Evolutionary conservation across 2,113 vertebrate genomes (phyloP).

Genomic region (Oenanthe oenanthe): DNA sequence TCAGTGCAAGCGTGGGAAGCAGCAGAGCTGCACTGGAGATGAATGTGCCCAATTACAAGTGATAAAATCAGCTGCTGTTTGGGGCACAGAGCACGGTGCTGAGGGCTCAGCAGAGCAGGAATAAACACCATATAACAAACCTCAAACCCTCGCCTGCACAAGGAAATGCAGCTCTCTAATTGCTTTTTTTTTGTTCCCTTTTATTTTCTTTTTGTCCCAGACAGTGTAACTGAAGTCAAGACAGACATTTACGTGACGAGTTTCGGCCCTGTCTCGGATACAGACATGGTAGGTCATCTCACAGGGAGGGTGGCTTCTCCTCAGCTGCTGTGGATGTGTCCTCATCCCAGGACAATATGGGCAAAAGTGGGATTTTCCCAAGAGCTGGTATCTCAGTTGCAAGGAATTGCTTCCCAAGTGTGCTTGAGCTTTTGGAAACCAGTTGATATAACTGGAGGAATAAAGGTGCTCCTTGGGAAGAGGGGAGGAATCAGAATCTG

Average conservation of each 20-base stretch:
- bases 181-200: not conserved
- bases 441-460: not conserved
- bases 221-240: constrained; percentile 95
- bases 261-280: constrained; percentile 96
- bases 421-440: not conserved
- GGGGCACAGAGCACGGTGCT: not conserved
- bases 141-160: not conserved
- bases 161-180: constrained; percentile 28
- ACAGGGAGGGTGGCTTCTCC: not conserved
- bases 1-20: not conserved
- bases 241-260: constrained; percentile 98
- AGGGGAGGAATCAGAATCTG: not conserved
- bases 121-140: not conserved
- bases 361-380: not conserved
- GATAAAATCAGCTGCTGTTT: constrained; percentile 4
- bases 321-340: rapidly evolving
- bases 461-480: not conserved
- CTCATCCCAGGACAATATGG: rapidly evolving
- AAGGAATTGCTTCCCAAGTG: not conserved
- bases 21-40: not conserved
- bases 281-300: constrained; percentile 89
- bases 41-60: not conserved
- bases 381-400: not conserved
- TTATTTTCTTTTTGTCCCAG: constrained; percentile 66
- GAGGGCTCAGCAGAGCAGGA: not conserved